Base-by-base conservation (phyloP, 2,113 vertebrate genomes). In the Notarius lentiginosus region DNA sequence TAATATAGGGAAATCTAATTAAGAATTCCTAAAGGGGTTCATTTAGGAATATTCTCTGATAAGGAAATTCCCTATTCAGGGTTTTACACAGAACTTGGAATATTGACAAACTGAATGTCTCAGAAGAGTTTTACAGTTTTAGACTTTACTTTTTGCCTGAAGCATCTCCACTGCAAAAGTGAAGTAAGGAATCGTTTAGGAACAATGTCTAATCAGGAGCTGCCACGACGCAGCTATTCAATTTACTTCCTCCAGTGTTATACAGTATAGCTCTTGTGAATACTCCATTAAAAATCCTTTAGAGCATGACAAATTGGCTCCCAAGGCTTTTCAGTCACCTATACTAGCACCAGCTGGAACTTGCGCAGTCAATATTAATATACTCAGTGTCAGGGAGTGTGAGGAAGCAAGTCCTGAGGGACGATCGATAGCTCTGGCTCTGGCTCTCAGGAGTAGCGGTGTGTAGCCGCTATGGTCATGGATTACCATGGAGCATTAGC, bases 291-390 rank as follows among this genome's bases (percentile, higher is more conserved):
- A 79, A 91, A 88, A 89, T 92, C 82, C 75, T 93, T 93, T 92
- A 92, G 87, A 60, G 87, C 82, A 83, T 90, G 92, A 92, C 93
- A 93, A 94, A 94, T 92, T 92, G 92, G 91, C 88, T 92, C 93
- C 89, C 83, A 89, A 90, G 91, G 87, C 88, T 92, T 94, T 92
- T 94, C 92, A 92, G 94, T 94, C 92, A 92, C 83, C 70, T 11
- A 18, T 91, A 12, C 87, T 92, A 90, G 93, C 93, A 92, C 89
- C 93, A 10, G 14, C 53, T 91, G 91, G 90, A 88, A 88, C 84
- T 91, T 92, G 90, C 90, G 89, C 90, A 91, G 93, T 95, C 94
- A 94, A 95, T 95, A 93, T 94, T 94, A 94, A 95, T 95, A 94
- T 88, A 95, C 91, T 92, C 89, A 88, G 88, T 86, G 77, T 76